Base-by-base conservation (phyloP, 2,888 invertebrate genomes). In the Oligia fasciuncula region DNA sequence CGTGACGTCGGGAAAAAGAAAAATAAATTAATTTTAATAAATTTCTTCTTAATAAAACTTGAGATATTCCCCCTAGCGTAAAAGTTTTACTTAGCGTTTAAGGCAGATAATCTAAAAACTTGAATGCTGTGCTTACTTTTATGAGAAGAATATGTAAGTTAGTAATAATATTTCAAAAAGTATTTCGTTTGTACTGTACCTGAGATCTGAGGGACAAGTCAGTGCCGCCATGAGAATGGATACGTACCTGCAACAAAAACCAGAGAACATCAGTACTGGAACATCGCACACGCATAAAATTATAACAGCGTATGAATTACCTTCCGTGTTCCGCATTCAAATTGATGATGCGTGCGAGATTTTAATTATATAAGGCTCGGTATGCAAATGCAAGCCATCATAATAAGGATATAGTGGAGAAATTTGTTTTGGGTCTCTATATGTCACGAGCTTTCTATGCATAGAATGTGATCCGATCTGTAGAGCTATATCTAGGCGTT, bases 221-320 rank as follows among this genome's bases (percentile, higher is more conserved):
- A 87, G 74, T 74, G 80, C 76, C 66, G 85, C 85, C 85, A 85
- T 85, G 57, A 76, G 87, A 83, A 83, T 71, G 65, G 85, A 90
- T 92, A 93, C 94, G 88, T 94, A 94, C 94, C 94, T 94, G 92
- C 67, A 93, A 93, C 89, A 92, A 92, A 83, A 83, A 89, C 81
- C 84, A 84, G 67, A 85, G 74, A 79, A 76, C 79, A 82, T 84
- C 67, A 85, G 77, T 67, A 73, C 79, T 70, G 77, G 85, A 78
- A 84, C 62, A 83, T 79, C 78, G 68, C 77, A 83, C 67, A 68
- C 76, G 79, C 77, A 83, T 83, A 85, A 78, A 80, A 70, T 82
- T 85, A 78, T 72, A 82, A 60, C 66, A 76, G 29, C 49, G 67
- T 77, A 70, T 72, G 23, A 78, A 79, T 80, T 81, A 83, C 82